Conservation (phyloP, 2,797 vertebrate species). For the Chaetodon trifasciatus region DNA sequence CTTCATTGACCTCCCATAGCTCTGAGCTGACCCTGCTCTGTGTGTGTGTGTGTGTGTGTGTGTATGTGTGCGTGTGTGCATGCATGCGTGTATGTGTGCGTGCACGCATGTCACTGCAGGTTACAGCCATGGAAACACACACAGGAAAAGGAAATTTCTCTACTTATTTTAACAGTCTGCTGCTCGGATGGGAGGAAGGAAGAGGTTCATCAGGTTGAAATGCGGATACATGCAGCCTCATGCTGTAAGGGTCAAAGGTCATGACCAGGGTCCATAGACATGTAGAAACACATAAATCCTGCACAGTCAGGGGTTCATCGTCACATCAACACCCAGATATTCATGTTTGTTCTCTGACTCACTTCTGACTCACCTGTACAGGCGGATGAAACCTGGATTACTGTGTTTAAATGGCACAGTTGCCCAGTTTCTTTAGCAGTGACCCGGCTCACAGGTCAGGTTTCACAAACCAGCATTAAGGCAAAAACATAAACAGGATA, state of each 20-base stretch:
- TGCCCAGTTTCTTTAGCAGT: background rate
- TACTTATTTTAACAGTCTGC: conserved; percentile 16
- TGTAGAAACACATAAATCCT: background rate
- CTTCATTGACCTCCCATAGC: conserved; percentile 38
- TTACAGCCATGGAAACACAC: conserved; percentile 20
- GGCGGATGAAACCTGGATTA: background rate
- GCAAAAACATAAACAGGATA: background rate
- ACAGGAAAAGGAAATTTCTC: conserved; percentile 54
- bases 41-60: conserved; percentile 30
- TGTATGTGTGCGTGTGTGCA: conserved; percentile 24
- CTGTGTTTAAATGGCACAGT: background rate
- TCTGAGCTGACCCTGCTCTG: conserved; percentile 14
- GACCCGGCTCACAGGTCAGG: background rate
- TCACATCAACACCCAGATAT: background rate
- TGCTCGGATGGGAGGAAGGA: conserved; percentile 47
- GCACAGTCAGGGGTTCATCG: background rate
- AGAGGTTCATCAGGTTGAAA: conserved; percentile 24
- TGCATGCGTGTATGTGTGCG: conserved; percentile 19
- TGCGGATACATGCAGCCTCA: background rate
- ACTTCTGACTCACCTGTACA: background rate
- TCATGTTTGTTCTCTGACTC: background rate
- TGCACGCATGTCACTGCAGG: background rate
- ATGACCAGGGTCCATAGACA: background rate
- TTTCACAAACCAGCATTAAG: background rate
- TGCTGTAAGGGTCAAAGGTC: conserved; percentile 40